phyloP scores from a whole-genome alignment of 2,113 vertebrate genomes.

The Xiphophorus hellerii region DNA sequence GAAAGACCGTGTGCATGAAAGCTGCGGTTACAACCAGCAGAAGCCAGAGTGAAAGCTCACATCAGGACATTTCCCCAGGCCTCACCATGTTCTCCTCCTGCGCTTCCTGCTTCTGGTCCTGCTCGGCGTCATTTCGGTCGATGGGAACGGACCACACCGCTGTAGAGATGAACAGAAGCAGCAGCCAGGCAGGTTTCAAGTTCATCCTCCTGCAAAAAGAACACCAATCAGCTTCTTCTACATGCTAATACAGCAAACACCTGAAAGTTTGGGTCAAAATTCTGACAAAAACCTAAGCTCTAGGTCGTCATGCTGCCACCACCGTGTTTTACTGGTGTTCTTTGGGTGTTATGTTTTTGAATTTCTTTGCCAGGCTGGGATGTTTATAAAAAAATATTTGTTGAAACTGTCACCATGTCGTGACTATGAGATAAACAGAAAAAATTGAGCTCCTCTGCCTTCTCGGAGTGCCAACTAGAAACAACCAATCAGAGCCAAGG shows the following conservation, averaged over 20 bases:
- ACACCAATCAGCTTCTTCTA: neutral
- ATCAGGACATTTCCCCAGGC: neutral
- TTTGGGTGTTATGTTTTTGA: no score
- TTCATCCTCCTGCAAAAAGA: slow-evolving; percentile 65
- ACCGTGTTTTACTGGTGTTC: no score
- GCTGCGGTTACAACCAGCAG: neutral
- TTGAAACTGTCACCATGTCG: no score
- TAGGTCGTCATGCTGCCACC: no score
- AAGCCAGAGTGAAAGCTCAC: neutral
- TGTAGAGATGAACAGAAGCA: slow-evolving; percentile 67
- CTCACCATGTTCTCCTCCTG: slow-evolving; percentile 77
- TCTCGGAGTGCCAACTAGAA: no score
- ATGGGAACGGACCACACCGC: slow-evolving; percentile 75
- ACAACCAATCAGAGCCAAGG: no score
- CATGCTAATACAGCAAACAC: neutral
- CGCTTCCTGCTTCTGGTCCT: slow-evolving; percentile 64
- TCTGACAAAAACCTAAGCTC: no score
- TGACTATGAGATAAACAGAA: no score
- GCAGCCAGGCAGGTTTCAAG: slow-evolving; percentile 46
- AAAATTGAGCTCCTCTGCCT: no score
- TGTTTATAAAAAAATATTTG: no score
- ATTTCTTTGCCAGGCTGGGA: no score
- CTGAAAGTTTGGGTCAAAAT: no score
- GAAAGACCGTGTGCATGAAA: neutral
- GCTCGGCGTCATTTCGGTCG: slow-evolving; percentile 65